Evolutionary conservation across 2,113 vertebrate genomes (phyloP).

Genomic region (Salvelinus sp.): DNA sequence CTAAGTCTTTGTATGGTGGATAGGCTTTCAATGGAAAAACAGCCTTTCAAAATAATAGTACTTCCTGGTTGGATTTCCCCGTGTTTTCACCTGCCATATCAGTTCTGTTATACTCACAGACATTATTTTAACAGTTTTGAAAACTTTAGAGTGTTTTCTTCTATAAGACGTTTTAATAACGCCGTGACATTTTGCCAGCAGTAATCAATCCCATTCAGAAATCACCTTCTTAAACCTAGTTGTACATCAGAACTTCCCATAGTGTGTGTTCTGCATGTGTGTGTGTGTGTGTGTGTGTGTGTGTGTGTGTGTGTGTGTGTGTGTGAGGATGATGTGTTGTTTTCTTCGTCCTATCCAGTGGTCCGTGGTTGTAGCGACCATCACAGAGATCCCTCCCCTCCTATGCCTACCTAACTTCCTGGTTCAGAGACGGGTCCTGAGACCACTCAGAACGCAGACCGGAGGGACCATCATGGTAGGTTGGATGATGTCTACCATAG

Average conservation of each 20-base stretch:
- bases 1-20: no score
- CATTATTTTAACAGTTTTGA: no score
- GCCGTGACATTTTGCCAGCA: conserved; percentile 40
- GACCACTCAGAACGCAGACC: conserved; percentile 88
- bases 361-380: conserved; percentile 90
- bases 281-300: background rate
- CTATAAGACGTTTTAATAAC: background rate
- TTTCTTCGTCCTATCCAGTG: conserved; percentile 73
- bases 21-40: no score
- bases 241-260: conserved; percentile 9
- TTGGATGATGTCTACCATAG: no score
- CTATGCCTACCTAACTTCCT: conserved; percentile 92
- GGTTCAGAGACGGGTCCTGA: conserved; percentile 91
- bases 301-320: conserved; percentile 7
- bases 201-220: conserved; percentile 33
- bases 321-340: background rate
- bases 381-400: conserved; percentile 94
- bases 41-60: no score
- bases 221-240: conserved; percentile 12
- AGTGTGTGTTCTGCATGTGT: background rate
- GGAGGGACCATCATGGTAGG: conserved; percentile 96
- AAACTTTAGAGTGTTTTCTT: no score
- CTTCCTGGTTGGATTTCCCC: no score
- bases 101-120: no score
- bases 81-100: no score